Percentiles rank a stretch among this genome's conserved stretches.
Conservation (phyloP, 30 jellyfish, hydroid and myxozoan genomes). For the Clytia hemisphaerica region DNA sequence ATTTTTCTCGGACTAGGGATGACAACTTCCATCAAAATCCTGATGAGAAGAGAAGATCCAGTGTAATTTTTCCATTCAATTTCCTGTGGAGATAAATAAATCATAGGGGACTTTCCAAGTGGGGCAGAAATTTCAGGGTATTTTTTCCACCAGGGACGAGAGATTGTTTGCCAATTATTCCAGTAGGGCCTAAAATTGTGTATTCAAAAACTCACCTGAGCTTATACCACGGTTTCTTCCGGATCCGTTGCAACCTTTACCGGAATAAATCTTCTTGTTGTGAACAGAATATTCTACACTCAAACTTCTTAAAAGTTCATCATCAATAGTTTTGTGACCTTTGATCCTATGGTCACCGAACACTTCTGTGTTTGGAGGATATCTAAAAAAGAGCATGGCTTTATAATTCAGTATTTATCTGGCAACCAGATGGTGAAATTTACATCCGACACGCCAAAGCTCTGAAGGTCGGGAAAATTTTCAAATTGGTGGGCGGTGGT, state of each 20-base stretch:
- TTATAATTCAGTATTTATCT: conserved; percentile 37
- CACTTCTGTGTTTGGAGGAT: conserved; percentile 55
- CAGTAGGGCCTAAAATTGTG: neutral
- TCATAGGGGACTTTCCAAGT: no score
- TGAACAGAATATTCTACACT: conserved; percentile 35
- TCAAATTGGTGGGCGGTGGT: no score
- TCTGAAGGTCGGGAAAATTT: no score
- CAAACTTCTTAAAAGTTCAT: conserved; percentile 36
- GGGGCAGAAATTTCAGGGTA: no score
- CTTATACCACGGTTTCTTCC: neutral
- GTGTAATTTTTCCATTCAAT: no score
- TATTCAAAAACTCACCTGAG: neutral
- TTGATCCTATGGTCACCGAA: conserved; percentile 26
- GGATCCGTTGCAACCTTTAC: conserved; percentile 46
- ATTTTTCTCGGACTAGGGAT: no score
- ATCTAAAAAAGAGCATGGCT: conserved; percentile 31
- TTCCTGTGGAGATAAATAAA: no score
- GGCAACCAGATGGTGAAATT: conserved; percentile 53
- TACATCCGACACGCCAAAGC: no score
- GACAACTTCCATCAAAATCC: no score
- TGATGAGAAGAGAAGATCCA: no score
- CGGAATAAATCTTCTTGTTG: conserved; percentile 37
- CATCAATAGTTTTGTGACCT: conserved; percentile 49
- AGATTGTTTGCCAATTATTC: no score
- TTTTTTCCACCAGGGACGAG: no score